Evolutionary conservation across 2,113 vertebrate genomes (phyloP), one percentile per base, ranked within the genome.

Genomic region (Tichodroma muraria): DNA sequence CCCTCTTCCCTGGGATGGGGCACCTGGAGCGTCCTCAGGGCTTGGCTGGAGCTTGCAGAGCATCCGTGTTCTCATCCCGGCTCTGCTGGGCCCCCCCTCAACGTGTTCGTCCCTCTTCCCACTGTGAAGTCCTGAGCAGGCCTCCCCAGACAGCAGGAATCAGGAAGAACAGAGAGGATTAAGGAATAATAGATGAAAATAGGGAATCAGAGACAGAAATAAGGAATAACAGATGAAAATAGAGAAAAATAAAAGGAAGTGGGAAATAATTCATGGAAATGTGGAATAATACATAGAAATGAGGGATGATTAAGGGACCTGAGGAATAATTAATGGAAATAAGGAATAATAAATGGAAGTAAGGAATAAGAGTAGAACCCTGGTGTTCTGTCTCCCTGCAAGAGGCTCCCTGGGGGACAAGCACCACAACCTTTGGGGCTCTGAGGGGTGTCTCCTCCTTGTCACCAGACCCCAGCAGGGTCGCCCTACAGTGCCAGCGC

Each of bases 81-180:
- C 76, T 45, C 37, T 0, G 0, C 2, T 21, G 18, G 33, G 19
- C 15, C 45, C 31, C 4, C 1, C 22, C 28, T 28, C 1, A 1
- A 4, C 9, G 7, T n/a, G 73, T 6, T 77, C 10, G 10, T 42
- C 44, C 25, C 13, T 61, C 24, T 71, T 53, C 7, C 50, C 19
- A 1, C 14, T 4, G 23, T 10, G 19, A 31, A 25, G 47, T 30
- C n/a, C 9, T 11, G 60, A 49, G 66, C 23, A 12, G 44, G 14
- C 50, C 30, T 44, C 50, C 49, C 33, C 75, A 56, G 57, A 31
- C 15, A 49, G 40, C 54, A 9, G 40, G 31, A 86, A 11, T 5
- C 20, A 4, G 44, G 56, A 72, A 21, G 33, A 6, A 63, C 6
- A 16, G 5, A 21, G 5, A 23, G 52, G n/a, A 45, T 50, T 27